These are phyloP conservation scores for Eulemur rubriventer DNA, from an alignment of 2,797 vertebrate genomes.

Conservation along the genomic window DNA sequence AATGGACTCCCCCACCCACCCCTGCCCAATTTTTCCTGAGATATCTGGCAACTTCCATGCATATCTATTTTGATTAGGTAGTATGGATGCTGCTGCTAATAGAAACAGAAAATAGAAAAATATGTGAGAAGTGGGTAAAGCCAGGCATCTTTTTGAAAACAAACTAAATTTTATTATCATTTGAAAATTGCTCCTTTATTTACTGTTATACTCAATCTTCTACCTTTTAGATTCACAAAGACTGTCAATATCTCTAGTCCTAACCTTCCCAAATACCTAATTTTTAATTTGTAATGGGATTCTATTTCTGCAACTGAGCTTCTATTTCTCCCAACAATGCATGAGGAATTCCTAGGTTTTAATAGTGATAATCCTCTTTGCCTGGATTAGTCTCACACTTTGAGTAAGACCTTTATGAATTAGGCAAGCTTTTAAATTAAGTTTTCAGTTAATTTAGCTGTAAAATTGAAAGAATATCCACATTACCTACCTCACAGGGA, in stretches of 20 bases:
- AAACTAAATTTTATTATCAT: constrained; percentile 32
- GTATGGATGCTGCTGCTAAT: background rate
- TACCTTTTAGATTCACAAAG: constrained; percentile 30
- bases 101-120: constrained; percentile 42
- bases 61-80: constrained; percentile 49
- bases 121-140: constrained; percentile 19
- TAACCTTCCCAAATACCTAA: constrained; percentile 20
- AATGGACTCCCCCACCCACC: background rate
- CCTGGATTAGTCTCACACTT: background rate
- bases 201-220: background rate
- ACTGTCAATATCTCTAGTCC: background rate
- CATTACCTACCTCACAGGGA: background rate
- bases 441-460: constrained; percentile 4
- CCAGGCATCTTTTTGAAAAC: constrained; percentile 34
- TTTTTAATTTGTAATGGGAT: background rate
- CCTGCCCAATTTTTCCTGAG: background rate
- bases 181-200: constrained; percentile 24
- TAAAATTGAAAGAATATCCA: constrained; percentile 12
- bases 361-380: background rate
- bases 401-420: background rate
- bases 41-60: constrained; percentile 43
- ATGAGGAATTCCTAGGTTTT: constrained; percentile 36
- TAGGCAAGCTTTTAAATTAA: constrained; percentile 27
- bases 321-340: background rate
- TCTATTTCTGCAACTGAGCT: constrained; percentile 17